Conservation (phyloP, 2,797 vertebrate species). For the Botia almorhae region DNA sequence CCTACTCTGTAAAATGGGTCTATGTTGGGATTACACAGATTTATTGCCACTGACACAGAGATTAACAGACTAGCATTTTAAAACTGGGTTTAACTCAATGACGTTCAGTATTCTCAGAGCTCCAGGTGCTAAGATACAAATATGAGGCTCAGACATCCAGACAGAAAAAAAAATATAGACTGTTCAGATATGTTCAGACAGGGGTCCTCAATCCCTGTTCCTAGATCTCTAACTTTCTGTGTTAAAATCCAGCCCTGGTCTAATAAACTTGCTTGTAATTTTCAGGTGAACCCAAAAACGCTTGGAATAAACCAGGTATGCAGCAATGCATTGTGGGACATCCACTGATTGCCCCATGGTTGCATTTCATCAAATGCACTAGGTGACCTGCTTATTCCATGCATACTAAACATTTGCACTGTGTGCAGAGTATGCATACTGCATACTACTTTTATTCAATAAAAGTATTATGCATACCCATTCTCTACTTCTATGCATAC, state of each 20-base stretch:
- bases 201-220: not conserved
- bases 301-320: not conserved
- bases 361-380: too few relatives aligned
- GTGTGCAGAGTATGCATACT: too few relatives aligned
- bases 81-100: constrained; percentile 30
- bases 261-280: not conserved
- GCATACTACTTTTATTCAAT: too few relatives aligned
- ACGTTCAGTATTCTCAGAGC: constrained; percentile 13
- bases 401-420: too few relatives aligned
- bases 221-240: not conserved
- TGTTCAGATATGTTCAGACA: not conserved
- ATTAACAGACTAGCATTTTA: constrained; percentile 41
- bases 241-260: not conserved
- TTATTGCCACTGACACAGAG: constrained; percentile 51
- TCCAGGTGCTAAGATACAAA: not conserved
- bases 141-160: not conserved
- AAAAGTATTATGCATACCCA: not conserved
- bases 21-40: constrained; percentile 46
- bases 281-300: not conserved
- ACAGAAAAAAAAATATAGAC: not conserved
- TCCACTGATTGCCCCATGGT: not conserved
- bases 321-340: not conserved
- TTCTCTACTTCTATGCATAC: constrained; percentile 3
- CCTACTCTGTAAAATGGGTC: constrained; percentile 24
- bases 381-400: too few relatives aligned